A percentile compares a stretch with the other conserved stretches of the same genome.
phyloP scores from a whole-genome alignment of 2,888 invertebrate species.

The Lepidocyrtoides sp. region DNA sequence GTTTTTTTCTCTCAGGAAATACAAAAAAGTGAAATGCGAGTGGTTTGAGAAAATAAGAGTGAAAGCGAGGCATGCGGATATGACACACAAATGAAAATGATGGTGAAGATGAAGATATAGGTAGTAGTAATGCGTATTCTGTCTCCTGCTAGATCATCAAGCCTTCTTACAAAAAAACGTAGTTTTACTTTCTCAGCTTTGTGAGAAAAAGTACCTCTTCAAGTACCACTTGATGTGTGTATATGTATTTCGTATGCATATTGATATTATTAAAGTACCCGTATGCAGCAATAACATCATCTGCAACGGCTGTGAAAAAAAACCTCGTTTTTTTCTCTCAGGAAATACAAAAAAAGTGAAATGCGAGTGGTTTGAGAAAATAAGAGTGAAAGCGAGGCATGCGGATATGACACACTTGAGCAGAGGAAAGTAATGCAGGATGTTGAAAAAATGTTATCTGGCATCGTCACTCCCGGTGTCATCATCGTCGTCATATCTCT shows the following conservation, averaged over 20 bases:
- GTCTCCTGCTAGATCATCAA: neutral
- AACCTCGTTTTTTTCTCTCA: neutral
- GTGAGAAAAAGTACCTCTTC: neutral
- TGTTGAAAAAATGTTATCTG: conserved; percentile 40
- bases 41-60: too few species aligned
- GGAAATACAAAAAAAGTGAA: neutral
- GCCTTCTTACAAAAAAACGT: neutral
- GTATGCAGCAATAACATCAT: neutral
- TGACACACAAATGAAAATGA: neutral
- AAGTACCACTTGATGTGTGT: conserved; percentile 13
- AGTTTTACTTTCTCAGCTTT: neutral
- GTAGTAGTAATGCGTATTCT: neutral
- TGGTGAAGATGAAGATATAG: neutral
- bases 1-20: neutral
- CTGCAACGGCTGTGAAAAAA: neutral
- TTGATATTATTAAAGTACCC: neutral
- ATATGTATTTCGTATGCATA: neutral
- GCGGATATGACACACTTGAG: conserved; percentile 29
- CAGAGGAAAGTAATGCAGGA: neutral
- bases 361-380: too few species aligned
- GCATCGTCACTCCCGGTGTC: conserved; percentile 60
- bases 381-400: neutral
- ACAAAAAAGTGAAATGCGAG: neutral
- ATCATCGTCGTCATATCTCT: conserved; percentile 25
- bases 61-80: conserved; percentile 21